These are phyloP conservation scores for Villa cingulata DNA, from an alignment of 2,888 invertebrate genomes.

Conservation along the genomic window DNA sequence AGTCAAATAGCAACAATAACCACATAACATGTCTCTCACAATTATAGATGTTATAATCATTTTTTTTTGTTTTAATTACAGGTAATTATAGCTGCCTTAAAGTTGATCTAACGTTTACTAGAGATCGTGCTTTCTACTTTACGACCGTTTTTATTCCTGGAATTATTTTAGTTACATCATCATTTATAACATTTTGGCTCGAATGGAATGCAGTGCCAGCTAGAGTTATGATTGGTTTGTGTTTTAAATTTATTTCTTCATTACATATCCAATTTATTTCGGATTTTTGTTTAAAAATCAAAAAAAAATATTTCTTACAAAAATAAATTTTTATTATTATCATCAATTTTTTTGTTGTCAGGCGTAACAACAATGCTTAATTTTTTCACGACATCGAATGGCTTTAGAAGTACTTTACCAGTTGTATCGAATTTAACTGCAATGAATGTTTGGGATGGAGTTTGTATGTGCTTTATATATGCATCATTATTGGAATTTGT, in stretches of 20 bases:
- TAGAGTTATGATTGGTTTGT: slow-evolving; percentile 89
- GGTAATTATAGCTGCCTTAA: slow-evolving; percentile 93
- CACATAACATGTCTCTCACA: no score
- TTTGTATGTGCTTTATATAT: slow-evolving; percentile 95
- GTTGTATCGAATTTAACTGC: slow-evolving; percentile 89
- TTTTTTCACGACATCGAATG: slow-evolving; percentile 92
- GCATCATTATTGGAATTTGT: slow-evolving; percentile 88
- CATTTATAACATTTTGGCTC: slow-evolving; percentile 95
- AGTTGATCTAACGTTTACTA: slow-evolving; percentile 85
- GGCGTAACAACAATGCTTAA: slow-evolving; percentile 96
- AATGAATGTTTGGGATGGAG: slow-evolving; percentile 95
- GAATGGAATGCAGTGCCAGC: slow-evolving; percentile 96
- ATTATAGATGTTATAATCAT: not conserved
- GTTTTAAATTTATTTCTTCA: slow-evolving; percentile 14
- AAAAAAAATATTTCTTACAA: not conserved
- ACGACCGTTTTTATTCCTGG: slow-evolving; percentile 94
- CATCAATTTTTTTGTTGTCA: slow-evolving; percentile 30
- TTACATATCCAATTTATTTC: not conserved
- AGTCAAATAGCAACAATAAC: no score
- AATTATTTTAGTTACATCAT: slow-evolving; percentile 90
- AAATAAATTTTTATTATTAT: not conserved
- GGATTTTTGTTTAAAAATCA: not conserved
- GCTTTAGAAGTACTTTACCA: slow-evolving; percentile 80
- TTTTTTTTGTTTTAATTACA: slow-evolving; percentile 33
- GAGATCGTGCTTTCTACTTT: slow-evolving; percentile 93